phyloP scores from a whole-genome alignment of 2,797 vertebrate genomes.

The Sciurus vulgaris region DNA sequence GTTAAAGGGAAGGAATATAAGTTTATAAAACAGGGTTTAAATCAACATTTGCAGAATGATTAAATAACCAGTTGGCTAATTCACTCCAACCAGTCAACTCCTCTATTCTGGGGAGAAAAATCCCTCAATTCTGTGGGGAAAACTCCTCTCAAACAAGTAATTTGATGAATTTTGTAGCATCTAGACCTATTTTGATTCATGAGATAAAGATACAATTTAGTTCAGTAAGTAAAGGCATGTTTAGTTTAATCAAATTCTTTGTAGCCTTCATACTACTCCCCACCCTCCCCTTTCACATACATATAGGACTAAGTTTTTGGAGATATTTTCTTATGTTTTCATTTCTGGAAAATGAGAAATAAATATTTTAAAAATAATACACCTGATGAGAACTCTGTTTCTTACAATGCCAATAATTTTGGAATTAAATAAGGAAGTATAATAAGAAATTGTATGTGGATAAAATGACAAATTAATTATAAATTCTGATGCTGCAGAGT shows the following conservation, averaged over 20 bases:
- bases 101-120: neutral
- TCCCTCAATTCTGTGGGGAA: neutral
- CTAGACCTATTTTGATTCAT: neutral
- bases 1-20: neutral
- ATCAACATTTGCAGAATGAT: neutral
- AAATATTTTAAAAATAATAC: neutral
- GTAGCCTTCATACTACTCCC: neutral
- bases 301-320: neutral
- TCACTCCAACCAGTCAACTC: neutral
- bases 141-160: neutral
- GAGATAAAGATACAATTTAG: neutral
- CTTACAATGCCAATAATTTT: neutral
- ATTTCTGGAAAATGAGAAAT: neutral
- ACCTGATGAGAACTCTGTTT: neutral
- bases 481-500: neutral
- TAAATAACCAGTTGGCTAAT: neutral
- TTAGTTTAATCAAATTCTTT: conserved; percentile 13
- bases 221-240: neutral
- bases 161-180: neutral
- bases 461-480: neutral
- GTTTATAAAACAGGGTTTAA: neutral
- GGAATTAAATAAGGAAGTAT: neutral
- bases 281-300: neutral
- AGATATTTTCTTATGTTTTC: neutral
- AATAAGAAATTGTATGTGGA: neutral